Evolutionary conservation across 2,888 invertebrate species (phyloP).

Genomic region (Pardosa pseudoannulata): DNA sequence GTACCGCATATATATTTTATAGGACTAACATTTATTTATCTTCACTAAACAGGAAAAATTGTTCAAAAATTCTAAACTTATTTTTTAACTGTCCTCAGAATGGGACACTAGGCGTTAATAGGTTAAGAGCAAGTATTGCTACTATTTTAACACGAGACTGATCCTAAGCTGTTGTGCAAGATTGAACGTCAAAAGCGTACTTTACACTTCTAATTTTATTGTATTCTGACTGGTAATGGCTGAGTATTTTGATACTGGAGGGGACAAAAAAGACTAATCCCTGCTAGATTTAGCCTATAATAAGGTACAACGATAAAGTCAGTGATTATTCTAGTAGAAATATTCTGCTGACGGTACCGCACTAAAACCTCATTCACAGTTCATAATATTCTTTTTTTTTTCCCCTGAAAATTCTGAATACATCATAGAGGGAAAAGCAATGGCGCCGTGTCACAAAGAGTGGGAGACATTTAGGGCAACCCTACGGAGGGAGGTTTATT

Average conservation of each 20-base stretch:
- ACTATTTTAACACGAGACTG: no score
- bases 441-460: slow-evolving; percentile 22
- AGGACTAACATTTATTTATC: no score
- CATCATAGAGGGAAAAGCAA: not conserved
- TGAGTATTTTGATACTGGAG: not conserved
- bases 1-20: no score
- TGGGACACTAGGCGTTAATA: no score
- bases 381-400: not conserved
- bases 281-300: not conserved
- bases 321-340: slow-evolving; percentile 4
- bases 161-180: no score
- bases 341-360: not conserved
- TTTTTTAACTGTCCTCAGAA: no score
- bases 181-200: not conserved
- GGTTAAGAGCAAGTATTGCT: no score
- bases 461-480: slow-evolving; percentile 30
- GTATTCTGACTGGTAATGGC: not conserved
- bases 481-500: slow-evolving; percentile 33
- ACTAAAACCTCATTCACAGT: not conserved
- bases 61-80: no score
- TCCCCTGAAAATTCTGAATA: not conserved
- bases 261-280: not conserved
- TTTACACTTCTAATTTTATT: not conserved
- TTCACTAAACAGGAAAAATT: no score
- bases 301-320: slow-evolving; percentile 1